Base-by-base conservation (phyloP, 2,888 invertebrate species). In the Plebejus anna region DNA sequence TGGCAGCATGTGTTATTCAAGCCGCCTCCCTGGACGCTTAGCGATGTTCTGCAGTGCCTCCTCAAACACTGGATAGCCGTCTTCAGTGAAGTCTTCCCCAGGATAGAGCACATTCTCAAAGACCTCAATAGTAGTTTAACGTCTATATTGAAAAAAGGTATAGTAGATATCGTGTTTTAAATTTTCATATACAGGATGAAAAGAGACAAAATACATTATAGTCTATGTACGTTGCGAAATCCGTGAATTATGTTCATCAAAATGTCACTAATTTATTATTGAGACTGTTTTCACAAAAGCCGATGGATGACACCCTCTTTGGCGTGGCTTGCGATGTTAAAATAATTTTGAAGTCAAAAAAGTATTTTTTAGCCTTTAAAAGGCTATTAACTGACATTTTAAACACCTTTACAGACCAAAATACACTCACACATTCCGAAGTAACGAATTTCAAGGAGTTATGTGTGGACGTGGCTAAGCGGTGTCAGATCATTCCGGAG, bases 51-150 rank as follows among this genome's bases (percentile, higher is more conserved):
- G 28, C 88, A 90, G 77, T 94, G 94, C 80, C 86, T 96, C 80
- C 89, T 94, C 76, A 94, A 94, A 82, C 95, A 95, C 84, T 96
- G 96, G 95, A 85, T 91, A 9, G 92, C 95, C 0, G 95, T 95
- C 13, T 96, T 96, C 89, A 89, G 86, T 78, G 93, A 94, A 42
- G 93, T 94, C 38, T 94, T 94, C 81, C 93, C 93, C 0, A 81
- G 93, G 79, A 92, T 93, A 77, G 88, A 93, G 76, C 89, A 88
- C 66, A 83, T 93, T 16, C 83, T 94, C 79, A 84, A 84, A 0
- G 92, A 92, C 36, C 80, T 93, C 42, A 88, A 84, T 80, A 86
- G 85, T 57, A 80, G 85, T 0, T 79, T 89, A 1, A 76, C 77
- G 1, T 80, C 83, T 70, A 87, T 92, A 11, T 85, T 89, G 75